Base-by-base conservation (phyloP, 2,888 invertebrate genomes). In the Ichneumoninae sp. region DNA sequence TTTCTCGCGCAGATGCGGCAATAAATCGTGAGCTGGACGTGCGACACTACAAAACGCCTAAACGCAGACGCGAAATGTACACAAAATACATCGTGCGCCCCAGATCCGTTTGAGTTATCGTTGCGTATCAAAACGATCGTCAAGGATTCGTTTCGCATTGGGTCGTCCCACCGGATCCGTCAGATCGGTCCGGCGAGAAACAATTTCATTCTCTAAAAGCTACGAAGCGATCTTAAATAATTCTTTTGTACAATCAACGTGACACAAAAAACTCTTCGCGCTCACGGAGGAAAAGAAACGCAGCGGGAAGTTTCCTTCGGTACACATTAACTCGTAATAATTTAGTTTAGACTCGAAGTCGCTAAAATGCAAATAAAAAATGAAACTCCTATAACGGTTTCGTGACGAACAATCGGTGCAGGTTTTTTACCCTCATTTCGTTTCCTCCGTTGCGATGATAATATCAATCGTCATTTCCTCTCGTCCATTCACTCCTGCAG, bases 211-310 rank as follows among this genome's bases (percentile, higher is more conserved):
- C 47, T 76, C 44, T 47, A 47, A 75, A 40, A 71, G 52, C 50
- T 79, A 70, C 71, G n/a, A 66, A 65, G 54, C 57, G 36, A 66
- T 65, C 71, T 73, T 74, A 69, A 50, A 52, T 63, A 63, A 77
- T 36, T 74, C 40, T 16, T 47, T 47, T 47, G 13, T 80, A 84
- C 84, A 84, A 81, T 81, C 26, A 30, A 47, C 57, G 30, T 57
- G 68, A 80, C 76, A 60, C 76, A 60, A 74, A 74, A 69, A 63
- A 26, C 63, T 70, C 44, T 47, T 30, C 16, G 65, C 44, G 44
- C 40, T 36, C 52, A 60, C 82, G 69, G 76, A 85, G 85, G 75
- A 82, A 85, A 85, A 69, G 79, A 63, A 82, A 82, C 57, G 70
- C 40, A 71, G 57, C 66, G 65, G 19, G 30, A 57, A 36, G 0